Base-by-base conservation (phyloP, 2,113 vertebrate species). In the Dendropsophus ebraccatus region DNA sequence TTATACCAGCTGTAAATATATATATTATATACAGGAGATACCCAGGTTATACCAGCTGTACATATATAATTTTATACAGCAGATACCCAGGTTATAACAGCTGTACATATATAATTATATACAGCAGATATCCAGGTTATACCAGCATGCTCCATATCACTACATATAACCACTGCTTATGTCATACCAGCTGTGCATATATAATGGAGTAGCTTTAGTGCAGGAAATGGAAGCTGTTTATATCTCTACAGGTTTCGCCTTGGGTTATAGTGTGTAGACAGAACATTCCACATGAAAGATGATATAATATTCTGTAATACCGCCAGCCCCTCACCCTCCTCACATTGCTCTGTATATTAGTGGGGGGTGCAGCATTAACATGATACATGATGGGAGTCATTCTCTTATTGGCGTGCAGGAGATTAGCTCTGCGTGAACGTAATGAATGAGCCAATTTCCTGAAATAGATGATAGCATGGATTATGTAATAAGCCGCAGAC, bases 401-500 rank as follows among this genome's bases (percentile, higher is more conserved):
- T 35, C 2, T 37, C 69, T 74, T 83, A 28, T 65, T 65, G 35
- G 32, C 9, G 21, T 28, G 16, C 21, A n/a, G 7, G 12, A 74
- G 32, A 84, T 37, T 25, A 37, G 62, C 47, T 72, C 11, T 6
- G 19, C 65, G 5, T 5, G 14, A 52, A 35, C 25, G 21, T 58
- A 74, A 74, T 25, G 16, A 60, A 83, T 83, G 69, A 74, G 69
- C 32, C 82, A 73, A 49, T 65, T 56, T 84, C 70, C 54, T 60
- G 82, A 60, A 84, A 75, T 62, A 84, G 82, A 77, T 85, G 82
- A 77, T 85, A 10, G 70, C 35, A 16, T 9, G 56, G 83, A 77
- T 85, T 85, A 77, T 85, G 73, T 77, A 76, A 77, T 19, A 28
- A 58, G 12, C 81, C 8, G 28, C 12, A 32, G 28, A 56, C 83